A percentile compares a stretch with the other conserved stretches of the same genome.
These are phyloP conservation scores for Sebastes aleutianus DNA, from an alignment of 2,797 vertebrate species.

Conservation along the genomic window DNA sequence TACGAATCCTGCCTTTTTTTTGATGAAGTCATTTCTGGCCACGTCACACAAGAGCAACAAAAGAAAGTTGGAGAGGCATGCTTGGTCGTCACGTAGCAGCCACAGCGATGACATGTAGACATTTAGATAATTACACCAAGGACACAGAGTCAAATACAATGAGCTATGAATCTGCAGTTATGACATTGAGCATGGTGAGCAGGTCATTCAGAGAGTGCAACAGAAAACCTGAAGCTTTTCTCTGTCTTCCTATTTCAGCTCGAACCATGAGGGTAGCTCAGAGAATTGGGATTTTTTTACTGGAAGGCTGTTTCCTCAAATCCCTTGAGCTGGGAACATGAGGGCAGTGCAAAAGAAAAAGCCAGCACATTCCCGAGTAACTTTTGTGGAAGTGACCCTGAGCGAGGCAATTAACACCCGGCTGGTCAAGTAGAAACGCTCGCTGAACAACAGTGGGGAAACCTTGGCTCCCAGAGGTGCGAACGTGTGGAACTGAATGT, in stretches of 20 bases:
- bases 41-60: constrained; percentile 21
- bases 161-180: background rate
- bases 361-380: constrained; percentile 54
- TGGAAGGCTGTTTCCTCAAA: constrained; percentile 36
- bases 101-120: constrained; percentile 23
- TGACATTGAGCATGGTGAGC: constrained; percentile 1
- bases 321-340: constrained; percentile 30
- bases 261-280: background rate
- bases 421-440: constrained; percentile 58
- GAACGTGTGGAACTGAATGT: constrained; percentile 51
- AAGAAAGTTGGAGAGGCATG: constrained; percentile 15
- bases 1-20: constrained; percentile 39
- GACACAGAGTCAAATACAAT: constrained; percentile 1
- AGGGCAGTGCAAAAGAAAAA: constrained; percentile 27
- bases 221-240: constrained; percentile 13
- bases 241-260: background rate
- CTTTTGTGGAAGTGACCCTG: constrained; percentile 67
- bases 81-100: constrained; percentile 53
- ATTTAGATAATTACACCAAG: constrained; percentile 31
- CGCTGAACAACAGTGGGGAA: constrained; percentile 41
- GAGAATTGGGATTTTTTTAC: constrained; percentile 35
- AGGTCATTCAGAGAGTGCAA: background rate
- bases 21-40: constrained; percentile 54
- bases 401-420: constrained; percentile 72
- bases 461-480: constrained; percentile 54